Evolutionary conservation across 2,888 invertebrate species (phyloP), one percentile per base, ranked within the genome.

Genomic region (Pemphredon lugubris): DNA sequence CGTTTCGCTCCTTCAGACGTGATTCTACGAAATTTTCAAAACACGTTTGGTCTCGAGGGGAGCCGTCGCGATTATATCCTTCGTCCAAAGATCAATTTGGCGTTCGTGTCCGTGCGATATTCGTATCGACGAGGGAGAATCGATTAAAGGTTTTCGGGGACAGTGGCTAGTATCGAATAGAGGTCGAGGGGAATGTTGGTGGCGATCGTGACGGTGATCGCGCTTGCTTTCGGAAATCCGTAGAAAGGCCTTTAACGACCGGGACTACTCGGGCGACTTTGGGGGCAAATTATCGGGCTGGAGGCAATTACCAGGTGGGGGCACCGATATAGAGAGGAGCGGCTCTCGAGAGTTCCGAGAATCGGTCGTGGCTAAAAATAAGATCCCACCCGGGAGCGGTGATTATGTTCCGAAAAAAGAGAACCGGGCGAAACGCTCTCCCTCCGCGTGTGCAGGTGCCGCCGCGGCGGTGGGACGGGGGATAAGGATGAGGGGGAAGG

Each of bases 331-430:
- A 73, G 73, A 79, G 79, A 75, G 61, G 70, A 73, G 58, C 72
- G 70, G 71, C 63, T 60, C 63, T 60, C 61, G 67, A 83, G 74
- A 84, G 84, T 89, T 88, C 88, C 79, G 82, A 86, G 88, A 89
- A 89, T 85, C 83, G 80, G 81, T 74, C 79, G 73, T 70, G 75
- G 86, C 88, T 88, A 89, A 88, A 88, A 89, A 89, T 88, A 89
- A 86, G 80, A 88, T 88, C 86, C 89, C 88, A 88, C 87, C 88
- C 88, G 88, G 86, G 88, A 87, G 87, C 85, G 82, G 80, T 84
- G 87, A 89, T 89, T 87, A 88, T 87, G 83, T 81, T 83, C 81
- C 82, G 79, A 84, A 83, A 85, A 84, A 85, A 84, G 82, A 81
- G 81, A 79, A 77, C 55, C 65, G 63, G 72, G 75, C 77, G 80